Percentiles rank a stretch among this genome's conserved stretches.
These are phyloP conservation scores for Drosophila nigrodunni DNA, from an alignment of 1,140 invertebrate species.

Conservation along the genomic window DNA sequence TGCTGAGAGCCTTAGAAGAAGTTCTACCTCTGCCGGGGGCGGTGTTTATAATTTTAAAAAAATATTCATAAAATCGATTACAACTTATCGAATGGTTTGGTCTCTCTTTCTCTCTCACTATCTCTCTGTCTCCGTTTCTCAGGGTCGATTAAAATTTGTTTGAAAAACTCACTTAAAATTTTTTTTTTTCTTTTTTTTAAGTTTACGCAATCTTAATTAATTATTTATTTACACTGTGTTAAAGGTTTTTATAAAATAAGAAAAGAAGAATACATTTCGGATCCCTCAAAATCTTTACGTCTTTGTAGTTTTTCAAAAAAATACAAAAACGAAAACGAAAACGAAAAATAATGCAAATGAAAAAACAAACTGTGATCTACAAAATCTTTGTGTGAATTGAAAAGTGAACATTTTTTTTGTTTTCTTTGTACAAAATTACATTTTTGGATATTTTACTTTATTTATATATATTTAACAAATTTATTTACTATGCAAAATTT, in stretches of 20 bases:
- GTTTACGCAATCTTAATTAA: constrained; percentile 18
- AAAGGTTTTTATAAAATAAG: constrained; percentile 1
- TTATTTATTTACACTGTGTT: not conserved
- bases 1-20: constrained; percentile 13
- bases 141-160: constrained; percentile 26
- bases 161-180: not conserved
- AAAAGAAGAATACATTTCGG: constrained; percentile 32
- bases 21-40: constrained; percentile 54
- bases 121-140: constrained; percentile 6
- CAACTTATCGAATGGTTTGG: constrained; percentile 20
- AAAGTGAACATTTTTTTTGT: constrained; percentile 64
- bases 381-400: constrained; percentile 64
- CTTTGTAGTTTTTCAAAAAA: constrained; percentile 31
- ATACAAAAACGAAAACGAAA: constrained; percentile 38
- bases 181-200: constrained; percentile 26
- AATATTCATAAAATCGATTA: constrained; percentile 59
- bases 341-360: constrained; percentile 82
- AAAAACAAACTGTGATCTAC: constrained; percentile 82
- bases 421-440: constrained; percentile 77
- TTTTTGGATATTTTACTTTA: constrained; percentile 77
- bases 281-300: constrained; percentile 27
- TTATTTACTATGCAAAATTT: constrained; percentile 70
- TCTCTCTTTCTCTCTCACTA: constrained; percentile 7
- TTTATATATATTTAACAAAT: constrained; percentile 49
- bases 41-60: constrained; percentile 50